Evolutionary conservation across 2,888 invertebrate genomes (phyloP).

Genomic region (Cantharis nigra): DNA sequence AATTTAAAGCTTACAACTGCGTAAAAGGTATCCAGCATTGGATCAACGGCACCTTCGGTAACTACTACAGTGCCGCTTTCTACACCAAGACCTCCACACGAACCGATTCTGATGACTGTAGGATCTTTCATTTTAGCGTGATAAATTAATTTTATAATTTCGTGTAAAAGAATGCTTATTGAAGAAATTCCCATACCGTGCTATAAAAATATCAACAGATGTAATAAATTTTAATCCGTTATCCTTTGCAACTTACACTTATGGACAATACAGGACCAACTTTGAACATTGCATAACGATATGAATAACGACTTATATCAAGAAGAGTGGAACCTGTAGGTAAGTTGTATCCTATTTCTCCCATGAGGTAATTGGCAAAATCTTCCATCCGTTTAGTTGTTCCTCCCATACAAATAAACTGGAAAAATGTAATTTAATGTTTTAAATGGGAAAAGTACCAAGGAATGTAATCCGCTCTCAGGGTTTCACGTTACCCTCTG

Average conservation of each 20-base stretch:
- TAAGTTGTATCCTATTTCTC: slow-evolving; percentile 86
- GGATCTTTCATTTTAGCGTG: slow-evolving; percentile 88
- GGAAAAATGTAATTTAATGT: slow-evolving; percentile 39
- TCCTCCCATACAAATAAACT: slow-evolving; percentile 98
- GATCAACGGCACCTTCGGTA: slow-evolving; percentile 90
- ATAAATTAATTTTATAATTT: slow-evolving; percentile 94
- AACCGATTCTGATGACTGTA: slow-evolving; percentile 90
- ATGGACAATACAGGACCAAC: slow-evolving; percentile 86
- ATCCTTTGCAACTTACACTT: slow-evolving; percentile 67
- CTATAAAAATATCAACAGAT: slow-evolving; percentile 57
- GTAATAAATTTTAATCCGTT: background rate
- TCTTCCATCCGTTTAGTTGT: slow-evolving; percentile 86
- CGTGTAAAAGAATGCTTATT: slow-evolving; percentile 92
- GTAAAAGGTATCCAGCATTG: slow-evolving; percentile 77
- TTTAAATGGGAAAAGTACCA: no score
- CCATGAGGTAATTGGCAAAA: slow-evolving; percentile 89
- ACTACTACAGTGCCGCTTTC: slow-evolving; percentile 94
- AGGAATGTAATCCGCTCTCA: no score
- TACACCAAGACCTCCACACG: slow-evolving; percentile 91
- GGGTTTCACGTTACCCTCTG: no score
- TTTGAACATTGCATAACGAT: slow-evolving; percentile 95
- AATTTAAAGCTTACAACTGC: slow-evolving; percentile 71
- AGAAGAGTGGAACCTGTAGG: slow-evolving; percentile 85
- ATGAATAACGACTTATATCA: slow-evolving; percentile 89
- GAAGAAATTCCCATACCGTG: slow-evolving; percentile 99